These are phyloP conservation scores for Callocephalon fimbriatum DNA, from an alignment of 2,113 vertebrate genomes.

Conservation along the genomic window DNA sequence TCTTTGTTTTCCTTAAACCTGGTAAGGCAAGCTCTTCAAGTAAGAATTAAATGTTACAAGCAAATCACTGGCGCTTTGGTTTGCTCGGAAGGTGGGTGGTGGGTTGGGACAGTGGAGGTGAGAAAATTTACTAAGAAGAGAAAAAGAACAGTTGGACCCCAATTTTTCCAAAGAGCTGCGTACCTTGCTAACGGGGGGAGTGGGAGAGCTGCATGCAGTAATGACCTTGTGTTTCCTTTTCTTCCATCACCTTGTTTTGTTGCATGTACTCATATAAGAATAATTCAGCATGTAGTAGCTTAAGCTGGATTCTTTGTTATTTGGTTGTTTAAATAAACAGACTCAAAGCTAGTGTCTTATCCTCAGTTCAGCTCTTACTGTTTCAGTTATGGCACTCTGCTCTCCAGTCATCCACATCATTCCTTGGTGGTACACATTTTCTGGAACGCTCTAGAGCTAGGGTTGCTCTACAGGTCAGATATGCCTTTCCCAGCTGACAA, in stretches of 20 bases:
- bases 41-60: constrained; percentile 36
- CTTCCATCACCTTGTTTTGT: neutral
- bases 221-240: neutral
- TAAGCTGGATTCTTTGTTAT: neutral
- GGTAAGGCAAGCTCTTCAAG: constrained; percentile 1
- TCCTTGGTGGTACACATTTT: neutral
- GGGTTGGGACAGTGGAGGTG: constrained; percentile 31
- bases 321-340: neutral
- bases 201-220: neutral
- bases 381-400: neutral
- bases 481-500: neutral
- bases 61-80: constrained; percentile 8
- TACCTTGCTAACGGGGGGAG: neutral
- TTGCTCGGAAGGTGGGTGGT: constrained; percentile 24
- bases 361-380: neutral
- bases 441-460: neutral
- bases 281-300: neutral
- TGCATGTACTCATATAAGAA: neutral
- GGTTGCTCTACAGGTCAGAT: neutral
- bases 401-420: neutral
- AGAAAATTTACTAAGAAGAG: constrained; percentile 10
- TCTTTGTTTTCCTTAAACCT: constrained; percentile 47
- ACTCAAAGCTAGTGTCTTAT: neutral
- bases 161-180: neutral
- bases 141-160: constrained; percentile 9